Evolutionary conservation across 2,888 invertebrate genomes (phyloP).

Genomic region (Ormyrus nitidulus): DNA sequence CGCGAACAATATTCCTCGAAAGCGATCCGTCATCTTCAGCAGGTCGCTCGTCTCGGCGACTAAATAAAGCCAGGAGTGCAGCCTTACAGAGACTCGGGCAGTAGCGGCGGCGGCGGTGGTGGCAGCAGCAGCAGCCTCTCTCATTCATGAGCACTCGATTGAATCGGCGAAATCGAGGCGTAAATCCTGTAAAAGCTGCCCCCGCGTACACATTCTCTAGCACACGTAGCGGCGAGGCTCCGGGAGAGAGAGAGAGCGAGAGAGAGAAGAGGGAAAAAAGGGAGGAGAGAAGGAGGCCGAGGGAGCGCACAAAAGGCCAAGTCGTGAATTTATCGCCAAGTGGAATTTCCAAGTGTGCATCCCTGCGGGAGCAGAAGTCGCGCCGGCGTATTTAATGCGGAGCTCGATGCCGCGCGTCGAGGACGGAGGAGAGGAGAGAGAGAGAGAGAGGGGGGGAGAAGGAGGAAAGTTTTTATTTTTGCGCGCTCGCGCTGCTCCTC

Average conservation of each 20-base stretch:
- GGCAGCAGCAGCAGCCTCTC: not conserved
- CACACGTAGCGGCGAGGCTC: not conserved
- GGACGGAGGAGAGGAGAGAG: not conserved
- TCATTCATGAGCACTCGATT: conserved; percentile 68
- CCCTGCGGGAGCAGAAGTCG: conserved; percentile 21
- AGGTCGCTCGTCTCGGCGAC: not conserved
- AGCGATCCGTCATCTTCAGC: conserved; percentile 13
- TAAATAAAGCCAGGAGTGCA: not conserved
- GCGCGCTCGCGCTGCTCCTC: not conserved
- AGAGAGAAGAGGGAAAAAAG: not conserved
- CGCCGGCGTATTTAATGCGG: conserved; percentile 35
- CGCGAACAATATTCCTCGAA: too few species aligned
- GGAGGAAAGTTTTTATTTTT: conserved; percentile 36
- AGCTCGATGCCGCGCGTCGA: conserved; percentile 17
- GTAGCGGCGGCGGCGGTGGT: too few species aligned
- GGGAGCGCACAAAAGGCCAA: conserved; percentile 45
- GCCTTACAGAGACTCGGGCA: too few species aligned
- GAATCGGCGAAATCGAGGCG: conserved; percentile 63
- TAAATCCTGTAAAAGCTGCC: conserved; percentile 59
- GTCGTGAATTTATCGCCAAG: conserved; percentile 52
- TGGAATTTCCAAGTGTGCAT: conserved; percentile 51
- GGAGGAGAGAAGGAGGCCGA: conserved; percentile 26
- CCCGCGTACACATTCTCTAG: not conserved
- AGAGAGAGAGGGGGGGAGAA: not conserved
- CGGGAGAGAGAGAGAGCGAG: not conserved